Evolutionary conservation across 2,797 vertebrate species (phyloP).

Genomic region (Ibycter americanus): DNA sequence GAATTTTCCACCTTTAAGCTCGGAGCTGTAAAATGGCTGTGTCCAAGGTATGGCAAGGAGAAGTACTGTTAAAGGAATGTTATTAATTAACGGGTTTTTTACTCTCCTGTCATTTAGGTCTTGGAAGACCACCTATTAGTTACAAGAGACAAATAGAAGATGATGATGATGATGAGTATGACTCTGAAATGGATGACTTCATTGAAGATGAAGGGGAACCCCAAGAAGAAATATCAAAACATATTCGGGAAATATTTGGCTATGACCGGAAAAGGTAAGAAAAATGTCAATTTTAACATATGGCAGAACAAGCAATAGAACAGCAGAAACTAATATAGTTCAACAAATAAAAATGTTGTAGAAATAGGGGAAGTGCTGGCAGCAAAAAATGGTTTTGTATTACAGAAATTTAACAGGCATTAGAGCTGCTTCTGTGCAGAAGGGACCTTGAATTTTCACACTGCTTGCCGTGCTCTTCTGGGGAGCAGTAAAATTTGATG

Average conservation of each 20-base stretch:
- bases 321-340: not conserved
- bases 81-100: not conserved
- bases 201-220: conserved; percentile 91
- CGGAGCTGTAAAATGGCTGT: not conserved
- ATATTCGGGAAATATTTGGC: conserved; percentile 96
- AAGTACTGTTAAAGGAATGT: not conserved
- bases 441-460: not conserved
- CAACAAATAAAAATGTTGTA: not conserved
- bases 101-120: conserved; percentile 52
- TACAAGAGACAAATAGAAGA: conserved; percentile 89
- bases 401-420: not conserved
- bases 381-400: not conserved
- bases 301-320: not conserved
- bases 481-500: not conserved
- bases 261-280: conserved; percentile 89
- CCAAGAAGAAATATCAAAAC: conserved; percentile 92
- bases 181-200: conserved; percentile 98
- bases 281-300: not conserved
- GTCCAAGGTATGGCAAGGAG: not conserved
- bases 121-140: conserved; percentile 83
- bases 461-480: not conserved
- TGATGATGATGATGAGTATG: conserved; percentile 90
- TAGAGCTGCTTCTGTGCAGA: not conserved
- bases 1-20: not conserved
- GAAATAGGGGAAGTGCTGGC: not conserved